A percentile compares a stretch with the other conserved stretches of the same genome.
Evolutionary conservation across 2,797 vertebrate species (phyloP).

Genomic region (Galaxias olidus): DNA sequence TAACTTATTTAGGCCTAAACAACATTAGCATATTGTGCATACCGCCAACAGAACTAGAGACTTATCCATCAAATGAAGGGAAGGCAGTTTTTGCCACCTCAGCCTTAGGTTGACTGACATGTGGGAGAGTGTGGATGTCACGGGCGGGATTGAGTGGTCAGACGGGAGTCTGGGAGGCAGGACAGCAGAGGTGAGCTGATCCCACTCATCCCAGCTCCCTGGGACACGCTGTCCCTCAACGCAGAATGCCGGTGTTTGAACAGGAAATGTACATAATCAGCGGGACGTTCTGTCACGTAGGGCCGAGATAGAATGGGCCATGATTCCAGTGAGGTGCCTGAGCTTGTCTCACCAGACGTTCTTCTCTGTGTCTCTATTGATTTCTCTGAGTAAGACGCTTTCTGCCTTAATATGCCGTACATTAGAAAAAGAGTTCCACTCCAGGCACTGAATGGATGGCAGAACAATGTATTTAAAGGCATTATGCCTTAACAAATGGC

Average conservation of each 20-base stretch:
- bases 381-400: slow-evolving; percentile 47
- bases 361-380: slow-evolving; percentile 53
- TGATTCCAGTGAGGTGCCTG: neutral
- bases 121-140: neutral
- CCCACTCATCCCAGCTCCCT: slow-evolving; percentile 1
- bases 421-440: slow-evolving; percentile 53
- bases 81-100: neutral
- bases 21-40: too few species aligned
- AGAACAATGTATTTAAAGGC: slow-evolving; percentile 76
- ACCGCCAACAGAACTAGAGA: too few species aligned
- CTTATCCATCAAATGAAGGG: neutral
- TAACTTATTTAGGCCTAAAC: too few species aligned
- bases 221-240: slow-evolving; percentile 5
- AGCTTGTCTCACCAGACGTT: slow-evolving; percentile 6
- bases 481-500: slow-evolving; percentile 70
- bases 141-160: slow-evolving; percentile 11
- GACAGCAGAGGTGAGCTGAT: slow-evolving; percentile 9
- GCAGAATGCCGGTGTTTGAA: neutral
- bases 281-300: too few species aligned
- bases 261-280: too few species aligned
- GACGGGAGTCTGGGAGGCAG: neutral
- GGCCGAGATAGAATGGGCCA: neutral
- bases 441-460: slow-evolving; percentile 62
- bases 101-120: slow-evolving; percentile 2
- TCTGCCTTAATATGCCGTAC: slow-evolving; percentile 58